Conservation (phyloP, 1,140 invertebrate species). For the Tetramorium parvispinum region DNA sequence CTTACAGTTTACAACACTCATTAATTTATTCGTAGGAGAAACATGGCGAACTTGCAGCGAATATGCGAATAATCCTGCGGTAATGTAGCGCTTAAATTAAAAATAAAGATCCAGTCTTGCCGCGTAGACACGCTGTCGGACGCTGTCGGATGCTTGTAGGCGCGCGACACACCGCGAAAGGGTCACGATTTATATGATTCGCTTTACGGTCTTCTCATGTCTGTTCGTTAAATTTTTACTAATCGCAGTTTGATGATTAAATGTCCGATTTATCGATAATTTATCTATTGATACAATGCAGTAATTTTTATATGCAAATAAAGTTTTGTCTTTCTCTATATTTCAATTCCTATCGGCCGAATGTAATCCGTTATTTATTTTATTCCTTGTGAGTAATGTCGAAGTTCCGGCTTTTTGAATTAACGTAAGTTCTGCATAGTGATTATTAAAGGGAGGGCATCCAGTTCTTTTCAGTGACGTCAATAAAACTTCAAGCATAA, state of each 20-base stretch:
- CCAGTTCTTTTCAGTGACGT: not conserved
- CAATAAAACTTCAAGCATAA: conserved; percentile 23
- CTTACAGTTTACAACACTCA: not conserved
- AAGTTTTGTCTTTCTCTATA: not conserved
- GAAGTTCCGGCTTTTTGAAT: not conserved
- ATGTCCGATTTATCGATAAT: too few species aligned
- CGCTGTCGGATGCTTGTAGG: conserved; percentile 15
- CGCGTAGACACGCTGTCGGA: not conserved
- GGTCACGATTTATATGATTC: conserved; percentile 2
- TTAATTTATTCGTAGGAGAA: conserved; percentile 6
- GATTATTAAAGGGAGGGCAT: conserved; percentile 1
- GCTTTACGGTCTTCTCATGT: not conserved
- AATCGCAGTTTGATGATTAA: not conserved
- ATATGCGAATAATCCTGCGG: not conserved
- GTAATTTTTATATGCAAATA: not conserved
- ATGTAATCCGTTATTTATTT: not conserved
- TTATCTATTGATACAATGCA: not conserved
- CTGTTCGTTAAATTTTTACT: not conserved
- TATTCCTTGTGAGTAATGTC: not conserved
- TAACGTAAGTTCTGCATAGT: not conserved
- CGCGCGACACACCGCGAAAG: not conserved
- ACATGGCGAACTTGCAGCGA: not conserved
- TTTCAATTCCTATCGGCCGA: not conserved
- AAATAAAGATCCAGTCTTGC: not conserved
- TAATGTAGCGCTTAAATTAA: conserved; percentile 18